These are phyloP conservation scores for Paelopatides confundens DNA, from an alignment of 53 echinoderm and acorn worm species.

Conservation along the genomic window DNA sequence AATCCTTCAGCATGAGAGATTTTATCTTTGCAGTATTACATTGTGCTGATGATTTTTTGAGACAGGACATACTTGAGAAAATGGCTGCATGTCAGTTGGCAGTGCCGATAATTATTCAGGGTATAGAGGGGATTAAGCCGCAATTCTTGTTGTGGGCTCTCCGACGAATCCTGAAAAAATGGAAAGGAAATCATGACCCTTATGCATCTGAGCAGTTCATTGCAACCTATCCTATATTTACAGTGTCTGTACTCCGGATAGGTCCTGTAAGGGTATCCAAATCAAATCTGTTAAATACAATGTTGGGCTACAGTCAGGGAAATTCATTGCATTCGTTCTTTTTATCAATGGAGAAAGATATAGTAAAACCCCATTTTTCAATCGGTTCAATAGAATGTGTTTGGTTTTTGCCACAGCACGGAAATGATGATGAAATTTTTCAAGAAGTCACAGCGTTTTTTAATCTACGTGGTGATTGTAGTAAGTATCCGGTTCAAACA, in stretches of 20 bases:
- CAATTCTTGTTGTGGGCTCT: constrained; percentile 6
- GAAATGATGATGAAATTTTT: constrained; percentile 27
- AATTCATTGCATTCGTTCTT: constrained; percentile 3
- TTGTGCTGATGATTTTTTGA: constrained; percentile 16
- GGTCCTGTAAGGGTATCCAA: constrained; percentile 13
- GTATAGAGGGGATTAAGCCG: background rate
- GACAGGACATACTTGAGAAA: constrained; percentile 38
- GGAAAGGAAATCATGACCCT: constrained; percentile 5
- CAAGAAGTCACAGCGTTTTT: constrained; percentile 26
- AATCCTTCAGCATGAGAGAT: constrained; percentile 28
- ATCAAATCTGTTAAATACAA: constrained; percentile 1
- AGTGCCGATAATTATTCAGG: constrained; percentile 11
- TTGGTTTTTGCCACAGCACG: constrained; percentile 26
- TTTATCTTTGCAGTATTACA: constrained; percentile 6
- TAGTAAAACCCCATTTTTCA: constrained; percentile 9
- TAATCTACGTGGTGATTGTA: constrained; percentile 37
- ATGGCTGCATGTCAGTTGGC: constrained; percentile 42
- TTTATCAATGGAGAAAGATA: constrained; percentile 12
- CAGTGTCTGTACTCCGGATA: background rate
- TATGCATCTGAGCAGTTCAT: background rate
- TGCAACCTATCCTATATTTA: background rate
- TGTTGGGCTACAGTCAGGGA: constrained; percentile 23
- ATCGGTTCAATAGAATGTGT: constrained; percentile 11
- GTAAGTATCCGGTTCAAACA: background rate
- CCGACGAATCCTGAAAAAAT: constrained; percentile 24